phyloP scores from a whole-genome alignment of 2,797 vertebrate species.

The Lerista edwardsae region DNA sequence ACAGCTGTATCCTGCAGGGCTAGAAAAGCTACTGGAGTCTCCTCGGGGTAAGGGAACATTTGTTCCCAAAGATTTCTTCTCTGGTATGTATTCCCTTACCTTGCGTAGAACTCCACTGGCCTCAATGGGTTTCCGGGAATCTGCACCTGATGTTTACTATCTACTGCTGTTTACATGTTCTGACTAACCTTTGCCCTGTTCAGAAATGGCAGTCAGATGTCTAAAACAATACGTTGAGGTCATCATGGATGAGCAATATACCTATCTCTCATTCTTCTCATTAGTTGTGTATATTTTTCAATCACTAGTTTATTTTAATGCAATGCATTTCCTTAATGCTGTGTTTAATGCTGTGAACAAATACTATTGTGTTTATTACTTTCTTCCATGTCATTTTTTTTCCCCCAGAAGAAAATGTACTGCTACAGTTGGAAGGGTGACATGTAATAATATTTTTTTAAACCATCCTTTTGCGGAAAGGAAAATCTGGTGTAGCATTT shows the following conservation, averaged over 20 bases:
- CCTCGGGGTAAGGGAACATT: too few relatives aligned
- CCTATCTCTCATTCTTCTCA: neutral
- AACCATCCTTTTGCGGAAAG: constrained; percentile 36
- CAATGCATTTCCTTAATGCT: neutral
- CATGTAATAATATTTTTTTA: constrained; percentile 20
- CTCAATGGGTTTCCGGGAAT: too few relatives aligned
- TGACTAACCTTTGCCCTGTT: neutral
- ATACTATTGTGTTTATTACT: neutral
- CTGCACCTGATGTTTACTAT: too few relatives aligned
- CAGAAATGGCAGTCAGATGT: neutral
- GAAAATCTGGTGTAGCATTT: constrained; percentile 36
- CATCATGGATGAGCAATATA: neutral
- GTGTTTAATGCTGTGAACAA: neutral
- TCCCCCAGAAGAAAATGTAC: neutral
- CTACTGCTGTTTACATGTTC: neutral
- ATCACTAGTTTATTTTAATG: neutral
- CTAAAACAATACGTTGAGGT: neutral
- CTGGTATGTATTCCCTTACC: too few relatives aligned
- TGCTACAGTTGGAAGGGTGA: constrained; percentile 46
- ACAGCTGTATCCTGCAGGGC: too few relatives aligned
- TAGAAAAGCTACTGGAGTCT: too few relatives aligned
- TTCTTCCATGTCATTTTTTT: constrained; percentile 17
- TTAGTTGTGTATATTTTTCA: neutral
- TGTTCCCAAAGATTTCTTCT: too few relatives aligned
- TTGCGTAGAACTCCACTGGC: too few relatives aligned